Percentiles rank a stretch among this genome's conserved stretches.
Conservation (phyloP, 2,113 vertebrate genomes). For the Toxotes jaculatrix region DNA sequence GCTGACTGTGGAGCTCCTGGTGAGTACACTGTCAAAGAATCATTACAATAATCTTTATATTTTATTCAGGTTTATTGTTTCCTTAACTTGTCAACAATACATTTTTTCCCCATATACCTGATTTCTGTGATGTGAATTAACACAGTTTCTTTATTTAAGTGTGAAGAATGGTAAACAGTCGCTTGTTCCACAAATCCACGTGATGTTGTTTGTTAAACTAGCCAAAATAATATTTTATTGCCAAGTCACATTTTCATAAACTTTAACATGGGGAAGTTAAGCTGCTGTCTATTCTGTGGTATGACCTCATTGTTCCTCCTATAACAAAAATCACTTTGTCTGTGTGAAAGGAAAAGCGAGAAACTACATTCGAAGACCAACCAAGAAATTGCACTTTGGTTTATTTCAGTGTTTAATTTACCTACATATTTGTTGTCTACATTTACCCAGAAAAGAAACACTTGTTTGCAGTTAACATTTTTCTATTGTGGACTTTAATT, state of each 20-base stretch:
- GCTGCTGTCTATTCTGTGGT: constrained; percentile 11
- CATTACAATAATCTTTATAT: neutral
- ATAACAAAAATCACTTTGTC: neutral
- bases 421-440: too few species aligned
- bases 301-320: constrained; percentile 59
- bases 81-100: neutral
- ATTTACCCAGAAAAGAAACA: neutral
- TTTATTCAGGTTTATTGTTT: neutral
- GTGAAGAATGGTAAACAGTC: neutral
- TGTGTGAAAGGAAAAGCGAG: neutral
- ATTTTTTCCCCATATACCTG: neutral
- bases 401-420: neutral
- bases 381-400: neutral
- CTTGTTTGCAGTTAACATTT: neutral
- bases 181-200: neutral
- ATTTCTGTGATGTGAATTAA: neutral
- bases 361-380: neutral
- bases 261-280: constrained; percentile 46
- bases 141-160: neutral
- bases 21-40: constrained; percentile 67
- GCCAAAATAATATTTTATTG: constrained; percentile 10
- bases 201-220: constrained; percentile 11
- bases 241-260: constrained; percentile 6
- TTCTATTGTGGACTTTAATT: neutral
- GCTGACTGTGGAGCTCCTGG: constrained; percentile 89